These are phyloP conservation scores for Himalopsyche kuldschensis DNA, from an alignment of 2,888 invertebrate species.

Conservation along the genomic window DNA sequence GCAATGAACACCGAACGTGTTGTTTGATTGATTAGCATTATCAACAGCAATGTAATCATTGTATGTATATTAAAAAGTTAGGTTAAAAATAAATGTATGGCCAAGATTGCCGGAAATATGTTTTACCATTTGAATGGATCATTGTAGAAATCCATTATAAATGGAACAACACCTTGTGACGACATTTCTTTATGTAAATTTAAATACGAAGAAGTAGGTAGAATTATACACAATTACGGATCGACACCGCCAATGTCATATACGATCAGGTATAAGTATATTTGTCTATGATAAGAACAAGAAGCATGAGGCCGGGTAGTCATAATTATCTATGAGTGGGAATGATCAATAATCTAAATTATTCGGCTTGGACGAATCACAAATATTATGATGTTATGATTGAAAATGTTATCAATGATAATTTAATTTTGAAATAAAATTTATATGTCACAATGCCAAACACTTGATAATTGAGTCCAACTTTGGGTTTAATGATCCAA, in stretches of 20 bases:
- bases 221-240: not conserved
- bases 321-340: too few relatives aligned
- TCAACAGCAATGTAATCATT: not conserved
- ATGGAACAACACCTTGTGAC: constrained; percentile 57
- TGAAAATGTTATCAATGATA: too few relatives aligned
- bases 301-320: too few relatives aligned
- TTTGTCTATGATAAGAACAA: too few relatives aligned
- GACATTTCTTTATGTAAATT: constrained; percentile 56
- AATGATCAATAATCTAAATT: too few relatives aligned
- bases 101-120: constrained; percentile 40
- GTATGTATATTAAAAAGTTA: not conserved
- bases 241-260: not conserved
- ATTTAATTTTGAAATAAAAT: too few relatives aligned
- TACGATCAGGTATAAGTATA: too few relatives aligned
- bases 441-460: too few relatives aligned
- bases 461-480: too few relatives aligned
- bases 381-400: too few relatives aligned
- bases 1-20: not conserved
- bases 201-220: not conserved
- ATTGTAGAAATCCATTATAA: constrained; percentile 68
- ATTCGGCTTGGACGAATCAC: too few relatives aligned
- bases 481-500: too few relatives aligned
- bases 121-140: constrained; percentile 81
- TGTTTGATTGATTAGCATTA: not conserved
- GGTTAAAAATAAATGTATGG: not conserved